phyloP scores from a whole-genome alignment of 2,888 invertebrate species.

The Drosophila sordidula region DNA sequence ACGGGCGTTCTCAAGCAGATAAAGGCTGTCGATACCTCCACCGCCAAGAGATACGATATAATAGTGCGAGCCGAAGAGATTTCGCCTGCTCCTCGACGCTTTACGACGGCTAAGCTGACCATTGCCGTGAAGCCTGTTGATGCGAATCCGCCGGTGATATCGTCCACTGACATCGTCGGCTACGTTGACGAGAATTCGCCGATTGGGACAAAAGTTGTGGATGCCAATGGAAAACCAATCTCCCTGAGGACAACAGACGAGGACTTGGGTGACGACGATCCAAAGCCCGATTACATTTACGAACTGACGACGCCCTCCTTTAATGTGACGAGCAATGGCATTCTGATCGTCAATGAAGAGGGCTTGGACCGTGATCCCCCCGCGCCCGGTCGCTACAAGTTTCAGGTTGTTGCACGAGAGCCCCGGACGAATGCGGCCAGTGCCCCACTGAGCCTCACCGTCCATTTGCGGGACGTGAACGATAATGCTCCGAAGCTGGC shows the following conservation, averaged over 20 bases:
- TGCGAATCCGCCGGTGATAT: conserved; percentile 92
- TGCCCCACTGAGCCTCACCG: conserved; percentile 92
- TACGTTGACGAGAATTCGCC: conserved; percentile 94
- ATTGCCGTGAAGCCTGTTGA: conserved; percentile 94
- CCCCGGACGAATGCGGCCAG: conserved; percentile 92
- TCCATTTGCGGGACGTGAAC: conserved; percentile 92
- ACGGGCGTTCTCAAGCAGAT: conserved; percentile 93
- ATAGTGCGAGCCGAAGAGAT: conserved; percentile 95
- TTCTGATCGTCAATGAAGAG: conserved; percentile 92
- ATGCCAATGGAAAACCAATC: conserved; percentile 88
- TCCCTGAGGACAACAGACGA: conserved; percentile 91
- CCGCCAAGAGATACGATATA: conserved; percentile 92
- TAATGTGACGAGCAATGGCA: conserved; percentile 90
- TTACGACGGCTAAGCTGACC: conserved; percentile 92
- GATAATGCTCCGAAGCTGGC: conserved; percentile 94
- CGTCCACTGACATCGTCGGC: conserved; percentile 90
- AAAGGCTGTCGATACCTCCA: conserved; percentile 91
- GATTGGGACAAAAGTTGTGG: conserved; percentile 92
- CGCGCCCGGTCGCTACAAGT: conserved; percentile 92
- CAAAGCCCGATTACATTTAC: conserved; percentile 91
- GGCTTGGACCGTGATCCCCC: conserved; percentile 95
- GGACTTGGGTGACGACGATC: conserved; percentile 93
- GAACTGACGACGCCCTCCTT: conserved; percentile 94
- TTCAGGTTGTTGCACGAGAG: conserved; percentile 95
- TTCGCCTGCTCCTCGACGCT: conserved; percentile 91